A percentile compares a stretch with the other conserved stretches of the same genome.
Evolutionary conservation across 2,888 invertebrate species (phyloP).

Genomic region (Ormyrus nitidulus): DNA sequence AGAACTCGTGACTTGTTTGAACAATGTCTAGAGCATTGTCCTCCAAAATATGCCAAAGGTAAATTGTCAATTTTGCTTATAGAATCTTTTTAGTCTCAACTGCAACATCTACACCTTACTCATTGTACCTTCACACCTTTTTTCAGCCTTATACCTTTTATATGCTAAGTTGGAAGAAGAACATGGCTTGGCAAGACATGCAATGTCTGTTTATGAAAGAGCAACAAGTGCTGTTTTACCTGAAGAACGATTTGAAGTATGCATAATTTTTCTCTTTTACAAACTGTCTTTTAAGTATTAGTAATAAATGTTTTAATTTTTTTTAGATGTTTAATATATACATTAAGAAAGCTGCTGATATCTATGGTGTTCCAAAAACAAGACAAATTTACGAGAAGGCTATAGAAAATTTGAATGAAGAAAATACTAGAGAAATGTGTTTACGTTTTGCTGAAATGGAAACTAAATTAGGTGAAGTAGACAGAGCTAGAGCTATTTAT

Average conservation of each 20-base stretch:
- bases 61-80: slow-evolving; percentile 36
- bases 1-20: slow-evolving; percentile 98
- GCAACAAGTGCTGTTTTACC: slow-evolving; percentile 94
- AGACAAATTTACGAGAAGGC: slow-evolving; percentile 90
- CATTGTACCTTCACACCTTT: too few species aligned
- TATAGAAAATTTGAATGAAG: slow-evolving; percentile 93
- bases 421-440: slow-evolving; percentile 96
- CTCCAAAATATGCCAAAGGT: slow-evolving; percentile 95
- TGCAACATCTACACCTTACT: not conserved
- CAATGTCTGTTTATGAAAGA: slow-evolving; percentile 99
- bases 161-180: slow-evolving; percentile 99
- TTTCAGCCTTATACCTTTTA: slow-evolving; percentile 87
- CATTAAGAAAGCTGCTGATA: slow-evolving; percentile 97
- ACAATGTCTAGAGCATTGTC: slow-evolving; percentile 97
- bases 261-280: slow-evolving; percentile 7
- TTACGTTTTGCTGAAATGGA: slow-evolving; percentile 98
- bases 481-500: slow-evolving; percentile 97
- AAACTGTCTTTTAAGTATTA: slow-evolving; percentile 8
- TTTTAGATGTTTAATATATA: slow-evolving; percentile 95
- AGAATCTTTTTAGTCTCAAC: not conserved
- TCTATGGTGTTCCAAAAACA: slow-evolving; percentile 97
- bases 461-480: slow-evolving; percentile 98
- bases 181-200: slow-evolving; percentile 97
- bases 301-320: slow-evolving; percentile 32
- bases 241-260: slow-evolving; percentile 93